Evolutionary conservation across 2,888 invertebrate genomes (phyloP), one percentile per base, ranked within the genome.

Genomic region (Ptilodon capucinus): DNA sequence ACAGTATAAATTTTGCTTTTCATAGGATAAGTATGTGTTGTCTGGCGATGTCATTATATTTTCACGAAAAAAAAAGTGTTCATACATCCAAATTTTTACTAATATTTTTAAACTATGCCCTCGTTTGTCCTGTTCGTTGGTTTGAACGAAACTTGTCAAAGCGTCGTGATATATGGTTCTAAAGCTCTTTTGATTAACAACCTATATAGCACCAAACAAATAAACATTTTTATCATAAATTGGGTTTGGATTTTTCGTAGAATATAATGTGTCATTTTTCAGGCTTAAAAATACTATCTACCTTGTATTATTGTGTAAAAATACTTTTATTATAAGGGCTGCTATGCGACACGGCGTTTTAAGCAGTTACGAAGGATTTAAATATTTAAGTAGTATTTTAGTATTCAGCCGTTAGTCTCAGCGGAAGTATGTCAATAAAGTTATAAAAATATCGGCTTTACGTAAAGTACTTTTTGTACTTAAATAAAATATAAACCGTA

Each of bases 151-250:
- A 38, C 47, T 38, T 46, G 71, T 70, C 68, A 64, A 48, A 68
- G 23, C 43, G 14, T 36, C n/a, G 48, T 70, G 69, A 70, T 64
- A 55, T 66, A 70, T 66, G 52, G 61, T 52, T 57, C 52, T 57
- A 61, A 68, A 66, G 42, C 68, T 51, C 25, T 40, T 44, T 48
- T 68, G 68, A 70, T 60, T 55, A 57, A 70, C 59, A 46, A 44
- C 51, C 42, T n/a, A 17, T n/a, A 17, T 35, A 19, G 42, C 42
- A 44, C 35, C 44, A 46, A 48, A 56, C 51, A 59, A 51, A 51
- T 51, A 51, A 49, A 51, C 55, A 43, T 54, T 51, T 51, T 51
- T 54, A 39, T 32, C 28, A 49, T 43, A 59, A 64, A 64, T 52
- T 48, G 52, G 42, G 34, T 39, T 62, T 54, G 42, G 19, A 25